Base-by-base conservation (phyloP, 2,888 invertebrate species). In the Nomada hirtipes region DNA sequence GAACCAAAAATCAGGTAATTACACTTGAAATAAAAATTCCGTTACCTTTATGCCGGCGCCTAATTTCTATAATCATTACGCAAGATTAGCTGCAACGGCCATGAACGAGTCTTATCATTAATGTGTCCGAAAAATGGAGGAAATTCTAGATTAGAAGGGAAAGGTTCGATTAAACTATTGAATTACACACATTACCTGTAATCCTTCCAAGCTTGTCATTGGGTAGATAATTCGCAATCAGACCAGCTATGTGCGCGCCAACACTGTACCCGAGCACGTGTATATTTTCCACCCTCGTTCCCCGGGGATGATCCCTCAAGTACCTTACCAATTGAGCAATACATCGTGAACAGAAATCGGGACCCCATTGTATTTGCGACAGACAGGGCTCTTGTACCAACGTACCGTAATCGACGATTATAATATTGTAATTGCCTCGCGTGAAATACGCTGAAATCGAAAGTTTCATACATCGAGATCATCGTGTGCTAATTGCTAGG, bases 211-310 rank as follows among this genome's bases (percentile, higher is more conserved):
- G 94, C 94, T 97, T 98, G 55, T 97, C 97, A 89, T 96, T 95
- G 61, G 95, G 94, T 55, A 98, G 92, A 89, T 96, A 96, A 92
- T 98, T 98, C 53, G 98, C 97, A 0, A 97, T 96, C 60, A 98
- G 94, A 0, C 98, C 98, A 7, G 97, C 96, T 78, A 98, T 98
- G 90, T 98, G 98, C 0, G 98, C 97, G 0, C 98, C 98, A 36
- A 98, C 97, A 92, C 97, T 97, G 94, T 98, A 98, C 0, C 98
- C 98, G 76, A 98, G 96, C 1, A 98, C 95, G 92, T 98, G 98
- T 52, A 98, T 92, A 79, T 95, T 95, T 91, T 97, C 97, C 0
- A 97, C 97, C 44, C 95, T 95, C 0, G 97, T 96, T 0, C 97
- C 96, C 86, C 97, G 95, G 0, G 97, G 97, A 94, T 98, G 97